Conservation (phyloP, 1,140 invertebrate species). For the Eulimnadia texana region DNA sequence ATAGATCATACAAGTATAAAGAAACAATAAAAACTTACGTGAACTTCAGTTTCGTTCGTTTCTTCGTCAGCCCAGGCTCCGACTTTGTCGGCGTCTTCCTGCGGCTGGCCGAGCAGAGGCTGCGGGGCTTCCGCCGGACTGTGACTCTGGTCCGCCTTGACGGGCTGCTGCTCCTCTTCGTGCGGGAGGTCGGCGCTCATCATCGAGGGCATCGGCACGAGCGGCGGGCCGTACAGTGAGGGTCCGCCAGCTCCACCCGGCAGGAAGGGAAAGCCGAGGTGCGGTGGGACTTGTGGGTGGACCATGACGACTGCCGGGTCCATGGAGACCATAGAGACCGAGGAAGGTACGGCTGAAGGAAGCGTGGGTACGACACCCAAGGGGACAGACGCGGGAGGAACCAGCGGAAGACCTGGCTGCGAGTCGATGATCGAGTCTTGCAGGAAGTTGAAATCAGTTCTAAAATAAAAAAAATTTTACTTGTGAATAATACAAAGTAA, state of each 20-base stretch:
- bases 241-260: neutral
- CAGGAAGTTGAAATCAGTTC: conserved; percentile 14
- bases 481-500: neutral
- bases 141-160: neutral
- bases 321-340: conserved; percentile 5
- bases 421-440: conserved; percentile 15
- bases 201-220: conserved; percentile 6
- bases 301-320: conserved; percentile 14
- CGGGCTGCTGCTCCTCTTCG: neutral
- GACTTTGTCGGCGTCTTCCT: neutral
- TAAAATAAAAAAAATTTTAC: neutral
- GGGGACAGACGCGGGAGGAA: conserved; percentile 9
- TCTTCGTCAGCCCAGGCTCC: neutral
- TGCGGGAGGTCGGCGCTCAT: neutral
- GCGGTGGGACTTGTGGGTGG: conserved; percentile 3
- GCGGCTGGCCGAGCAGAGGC: neutral
- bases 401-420: neutral
- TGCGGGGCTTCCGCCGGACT: neutral
- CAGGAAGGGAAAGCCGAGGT: conserved; percentile 3
- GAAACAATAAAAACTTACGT: neutral
- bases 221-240: conserved; percentile 6
- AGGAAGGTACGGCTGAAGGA: neutral
- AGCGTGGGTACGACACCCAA: conserved; percentile 1
- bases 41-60: neutral
- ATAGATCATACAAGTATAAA: no score